Conservation (phyloP, 1,140 invertebrate species). For the Panagrolaimus sp. region DNA sequence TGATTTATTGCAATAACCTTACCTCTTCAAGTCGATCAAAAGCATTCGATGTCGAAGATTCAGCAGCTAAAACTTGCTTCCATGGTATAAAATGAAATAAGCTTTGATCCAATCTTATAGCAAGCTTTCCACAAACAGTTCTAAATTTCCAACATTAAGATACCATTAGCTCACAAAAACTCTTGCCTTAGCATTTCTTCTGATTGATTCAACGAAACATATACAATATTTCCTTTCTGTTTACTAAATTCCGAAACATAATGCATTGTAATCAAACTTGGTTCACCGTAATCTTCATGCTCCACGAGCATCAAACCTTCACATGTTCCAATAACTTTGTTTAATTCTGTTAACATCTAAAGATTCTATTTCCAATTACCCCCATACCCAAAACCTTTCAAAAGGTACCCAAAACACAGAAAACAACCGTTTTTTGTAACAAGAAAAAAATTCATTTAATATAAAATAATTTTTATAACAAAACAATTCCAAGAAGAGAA, state of each 20-base stretch:
- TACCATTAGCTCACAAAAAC: background rate
- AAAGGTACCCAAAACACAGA: constrained; percentile 8
- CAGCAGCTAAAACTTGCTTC: background rate
- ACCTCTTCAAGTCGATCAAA: background rate
- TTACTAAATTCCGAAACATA: background rate
- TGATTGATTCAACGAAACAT: constrained; percentile 4
- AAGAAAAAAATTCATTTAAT: background rate
- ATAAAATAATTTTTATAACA: constrained; percentile 27
- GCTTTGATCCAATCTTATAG: constrained; percentile 19
- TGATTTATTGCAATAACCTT: no score
- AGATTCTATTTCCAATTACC: background rate
- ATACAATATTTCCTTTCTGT: background rate
- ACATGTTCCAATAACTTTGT: background rate
- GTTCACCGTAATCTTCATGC: background rate
- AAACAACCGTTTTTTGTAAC: background rate
- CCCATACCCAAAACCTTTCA: background rate
- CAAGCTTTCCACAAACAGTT: constrained; percentile 24
- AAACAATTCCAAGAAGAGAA: constrained; percentile 20
- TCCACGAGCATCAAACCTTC: background rate
- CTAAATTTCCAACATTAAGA: constrained; percentile 1
- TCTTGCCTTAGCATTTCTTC: constrained; percentile 3
- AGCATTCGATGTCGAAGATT: constrained; percentile 10
- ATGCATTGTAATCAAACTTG: background rate
- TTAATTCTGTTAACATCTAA: background rate
- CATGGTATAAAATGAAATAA: constrained; percentile 21